Conservation (phyloP, 1,140 invertebrate genomes). For the Drosophila carrolli region DNA sequence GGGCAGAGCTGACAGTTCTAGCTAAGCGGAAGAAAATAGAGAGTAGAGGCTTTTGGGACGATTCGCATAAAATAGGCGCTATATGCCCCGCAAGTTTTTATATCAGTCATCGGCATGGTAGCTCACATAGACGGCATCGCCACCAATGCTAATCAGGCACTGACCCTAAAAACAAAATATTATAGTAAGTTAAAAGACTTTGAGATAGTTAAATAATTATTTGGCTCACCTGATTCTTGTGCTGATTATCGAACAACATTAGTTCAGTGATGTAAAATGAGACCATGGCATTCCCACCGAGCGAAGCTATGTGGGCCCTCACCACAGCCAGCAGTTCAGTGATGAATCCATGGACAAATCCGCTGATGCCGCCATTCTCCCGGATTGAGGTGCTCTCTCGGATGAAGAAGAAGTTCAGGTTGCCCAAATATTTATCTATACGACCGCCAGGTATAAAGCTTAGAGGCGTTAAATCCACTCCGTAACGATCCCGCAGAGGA, state of each 20-base stretch:
- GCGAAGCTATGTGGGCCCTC: slow-evolving; percentile 94
- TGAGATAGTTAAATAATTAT: background rate
- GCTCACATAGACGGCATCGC: slow-evolving; percentile 93
- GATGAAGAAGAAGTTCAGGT: slow-evolving; percentile 98
- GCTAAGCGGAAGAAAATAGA: slow-evolving; percentile 39
- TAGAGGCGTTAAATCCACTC: slow-evolving; percentile 94
- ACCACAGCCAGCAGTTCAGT: slow-evolving; percentile 95
- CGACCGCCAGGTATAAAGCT: slow-evolving; percentile 92
- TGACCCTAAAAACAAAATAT: slow-evolving; percentile 89
- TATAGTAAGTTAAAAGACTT: background rate
- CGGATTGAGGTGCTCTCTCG: slow-evolving; percentile 96
- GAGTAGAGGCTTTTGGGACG: slow-evolving; percentile 75
- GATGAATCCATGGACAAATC: slow-evolving; percentile 96
- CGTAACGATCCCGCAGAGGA: slow-evolving; percentile 88
- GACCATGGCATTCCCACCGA: slow-evolving; percentile 98
- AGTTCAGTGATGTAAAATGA: slow-evolving; percentile 97
- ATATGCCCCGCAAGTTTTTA: slow-evolving; percentile 71
- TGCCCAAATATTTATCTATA: slow-evolving; percentile 94
- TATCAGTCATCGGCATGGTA: slow-evolving; percentile 83
- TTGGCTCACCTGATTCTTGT: slow-evolving; percentile 95
- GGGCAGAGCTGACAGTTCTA: slow-evolving; percentile 33
- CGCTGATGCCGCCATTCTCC: slow-evolving; percentile 95
- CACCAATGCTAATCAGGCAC: slow-evolving; percentile 97
- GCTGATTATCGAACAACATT: slow-evolving; percentile 94
- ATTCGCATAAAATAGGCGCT: slow-evolving; percentile 77